Conservation (phyloP, 2,113 vertebrate species). For the Mesembrinibis cayennensis region DNA sequence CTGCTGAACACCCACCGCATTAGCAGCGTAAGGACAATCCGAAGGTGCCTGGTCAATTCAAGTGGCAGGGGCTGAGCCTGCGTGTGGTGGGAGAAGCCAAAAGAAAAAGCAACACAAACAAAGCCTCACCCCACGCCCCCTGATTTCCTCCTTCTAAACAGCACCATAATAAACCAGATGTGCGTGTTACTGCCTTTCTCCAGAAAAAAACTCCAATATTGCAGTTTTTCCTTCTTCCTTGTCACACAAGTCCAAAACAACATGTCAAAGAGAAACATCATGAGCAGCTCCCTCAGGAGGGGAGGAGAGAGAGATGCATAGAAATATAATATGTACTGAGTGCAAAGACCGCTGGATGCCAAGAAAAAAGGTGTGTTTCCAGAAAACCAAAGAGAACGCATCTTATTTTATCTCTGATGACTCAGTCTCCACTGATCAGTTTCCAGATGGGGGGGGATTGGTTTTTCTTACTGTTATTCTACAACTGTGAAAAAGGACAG, state of each 20-base stretch:
- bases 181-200: not conserved
- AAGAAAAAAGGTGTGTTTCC: not conserved
- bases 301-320: not conserved
- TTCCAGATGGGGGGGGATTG: not conserved
- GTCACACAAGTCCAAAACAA: not conserved
- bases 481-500: not conserved
- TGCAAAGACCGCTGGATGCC: not conserved
- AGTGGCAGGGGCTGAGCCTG: not conserved
- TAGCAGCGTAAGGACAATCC: fast-evolving
- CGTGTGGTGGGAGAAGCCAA: not conserved
- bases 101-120: constrained; percentile 44
- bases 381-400: not conserved
- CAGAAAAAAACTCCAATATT: not conserved
- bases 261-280: not conserved
- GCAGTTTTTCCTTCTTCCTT: not conserved
- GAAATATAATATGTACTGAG: not conserved
- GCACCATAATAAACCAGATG: constrained; percentile 9
- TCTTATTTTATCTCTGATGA: not conserved
- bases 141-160: constrained; percentile 39
- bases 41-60: not conserved
- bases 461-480: not conserved
- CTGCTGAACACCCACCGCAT: not conserved
- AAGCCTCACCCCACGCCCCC: not conserved
- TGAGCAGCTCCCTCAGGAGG: not conserved
- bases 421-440: not conserved